These are phyloP conservation scores for Neodon shergylaensis DNA, from an alignment of 2,113 vertebrate genomes.

Conservation along the genomic window DNA sequence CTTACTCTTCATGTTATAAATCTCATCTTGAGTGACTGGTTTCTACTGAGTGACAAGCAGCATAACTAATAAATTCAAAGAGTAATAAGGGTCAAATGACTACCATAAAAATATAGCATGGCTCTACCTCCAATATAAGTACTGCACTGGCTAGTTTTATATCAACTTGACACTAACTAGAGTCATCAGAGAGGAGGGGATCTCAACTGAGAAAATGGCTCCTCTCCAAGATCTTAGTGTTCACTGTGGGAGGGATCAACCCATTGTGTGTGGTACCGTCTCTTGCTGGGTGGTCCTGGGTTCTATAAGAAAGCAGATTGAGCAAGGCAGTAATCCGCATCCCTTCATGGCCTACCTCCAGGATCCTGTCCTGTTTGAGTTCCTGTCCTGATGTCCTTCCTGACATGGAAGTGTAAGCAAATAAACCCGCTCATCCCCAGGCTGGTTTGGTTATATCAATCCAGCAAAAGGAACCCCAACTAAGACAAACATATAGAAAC, in stretches of 20 bases:
- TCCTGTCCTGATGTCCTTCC: not conserved
- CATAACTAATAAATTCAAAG: constrained; percentile 56
- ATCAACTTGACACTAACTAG: not conserved
- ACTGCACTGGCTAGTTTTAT: not conserved
- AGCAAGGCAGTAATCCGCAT: not conserved
- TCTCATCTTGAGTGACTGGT: not conserved
- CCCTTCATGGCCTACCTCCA: too few species aligned
- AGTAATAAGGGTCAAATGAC: constrained; percentile 40
- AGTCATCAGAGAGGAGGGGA: not conserved
- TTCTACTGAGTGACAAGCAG: not conserved
- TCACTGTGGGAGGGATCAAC: not conserved
- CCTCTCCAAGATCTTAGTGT: not conserved
- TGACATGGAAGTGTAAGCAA: not conserved
- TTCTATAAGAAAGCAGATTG: not conserved
- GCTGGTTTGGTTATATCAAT: not conserved
- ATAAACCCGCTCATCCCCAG: too few species aligned
- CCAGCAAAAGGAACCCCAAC: too few species aligned
- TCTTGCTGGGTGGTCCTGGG: not conserved
- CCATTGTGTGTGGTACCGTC: not conserved
- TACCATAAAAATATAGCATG: not conserved
- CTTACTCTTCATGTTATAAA: not conserved
- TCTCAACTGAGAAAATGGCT: not conserved
- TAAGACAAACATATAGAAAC: not conserved
- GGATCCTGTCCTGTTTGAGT: not conserved
- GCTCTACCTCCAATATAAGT: not conserved